Percentiles rank a stretch among this genome's conserved stretches.
Evolutionary conservation across 2,888 invertebrate genomes (phyloP).

Genomic region (Phaonia tiefii): DNA sequence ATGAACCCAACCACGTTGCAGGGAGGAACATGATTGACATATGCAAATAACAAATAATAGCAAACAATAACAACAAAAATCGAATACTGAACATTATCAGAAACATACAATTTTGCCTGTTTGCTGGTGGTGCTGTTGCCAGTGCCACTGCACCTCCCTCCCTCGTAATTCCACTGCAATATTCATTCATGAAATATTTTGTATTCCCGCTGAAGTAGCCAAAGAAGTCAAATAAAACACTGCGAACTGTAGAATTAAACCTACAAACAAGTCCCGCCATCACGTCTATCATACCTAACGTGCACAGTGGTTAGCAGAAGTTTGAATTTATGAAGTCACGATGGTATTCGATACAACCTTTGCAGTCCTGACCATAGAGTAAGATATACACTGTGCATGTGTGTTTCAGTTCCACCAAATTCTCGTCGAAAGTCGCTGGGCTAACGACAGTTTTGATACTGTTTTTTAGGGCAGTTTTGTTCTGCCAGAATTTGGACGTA

Average conservation of each 20-base stretch:
- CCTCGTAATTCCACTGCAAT: conserved; percentile 26
- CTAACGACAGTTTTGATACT: too few relatives aligned
- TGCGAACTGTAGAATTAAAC: not conserved
- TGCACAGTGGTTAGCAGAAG: not conserved
- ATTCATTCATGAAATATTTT: conserved; percentile 59
- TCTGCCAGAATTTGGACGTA: too few relatives aligned
- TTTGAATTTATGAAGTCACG: too few relatives aligned
- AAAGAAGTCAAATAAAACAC: not conserved
- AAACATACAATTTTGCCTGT: conserved; percentile 20
- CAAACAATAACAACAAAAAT: conserved; percentile 46
- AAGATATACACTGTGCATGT: too few relatives aligned
- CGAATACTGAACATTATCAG: conserved; percentile 41
- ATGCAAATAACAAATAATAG: conserved; percentile 60
- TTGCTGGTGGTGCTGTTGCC: not conserved
- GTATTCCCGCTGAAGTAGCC: conserved; percentile 30
- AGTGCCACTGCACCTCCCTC: conserved; percentile 10
- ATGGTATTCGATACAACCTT: too few relatives aligned
- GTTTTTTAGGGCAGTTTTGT: too few relatives aligned
- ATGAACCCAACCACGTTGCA: conserved; percentile 18
- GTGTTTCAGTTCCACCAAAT: too few relatives aligned
- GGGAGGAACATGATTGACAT: conserved; percentile 60
- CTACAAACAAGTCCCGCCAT: conserved; percentile 5
- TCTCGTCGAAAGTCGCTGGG: too few relatives aligned
- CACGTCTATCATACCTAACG: conserved; percentile 1
- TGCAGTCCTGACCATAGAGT: too few relatives aligned